These are phyloP conservation scores for Apamea monoglypha DNA, from an alignment of 2,888 invertebrate genomes.

Conservation along the genomic window DNA sequence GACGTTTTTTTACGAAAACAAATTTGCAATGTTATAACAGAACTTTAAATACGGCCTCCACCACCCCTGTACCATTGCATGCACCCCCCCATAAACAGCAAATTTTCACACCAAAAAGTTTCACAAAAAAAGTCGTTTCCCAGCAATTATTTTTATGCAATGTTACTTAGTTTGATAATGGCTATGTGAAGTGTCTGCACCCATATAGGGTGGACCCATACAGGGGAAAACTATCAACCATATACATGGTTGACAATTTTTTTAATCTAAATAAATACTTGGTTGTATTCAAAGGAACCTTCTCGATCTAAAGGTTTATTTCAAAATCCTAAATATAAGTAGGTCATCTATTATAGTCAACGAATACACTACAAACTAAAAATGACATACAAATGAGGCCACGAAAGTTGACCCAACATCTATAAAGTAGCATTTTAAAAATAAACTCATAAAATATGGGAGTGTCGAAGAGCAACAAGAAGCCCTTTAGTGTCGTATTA, in stretches of 20 bases:
- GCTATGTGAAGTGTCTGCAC: no score
- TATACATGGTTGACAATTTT: no score
- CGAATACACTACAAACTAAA: background rate
- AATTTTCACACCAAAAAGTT: background rate
- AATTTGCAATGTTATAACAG: background rate
- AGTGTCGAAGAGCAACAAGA: conserved; percentile 38
- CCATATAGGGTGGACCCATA: no score
- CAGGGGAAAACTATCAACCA: no score
- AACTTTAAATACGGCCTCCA: background rate
- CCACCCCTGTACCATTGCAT: no score
- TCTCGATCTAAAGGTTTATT: background rate
- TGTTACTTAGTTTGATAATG: no score
- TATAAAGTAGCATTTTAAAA: conserved; percentile 28
- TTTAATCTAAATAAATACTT: background rate
- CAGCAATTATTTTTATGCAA: no score
- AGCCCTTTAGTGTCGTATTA: conserved; percentile 55
- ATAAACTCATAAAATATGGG: conserved; percentile 5
- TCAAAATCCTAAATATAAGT: background rate
- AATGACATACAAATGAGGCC: background rate
- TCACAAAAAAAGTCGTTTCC: background rate
- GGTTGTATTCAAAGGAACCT: background rate
- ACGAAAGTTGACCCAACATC: conserved; percentile 27
- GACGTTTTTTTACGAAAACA: background rate
- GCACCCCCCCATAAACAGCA: background rate
- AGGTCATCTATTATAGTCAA: background rate